Conservation (phyloP, 2,113 vertebrate species). For the Albula glossodonta region DNA sequence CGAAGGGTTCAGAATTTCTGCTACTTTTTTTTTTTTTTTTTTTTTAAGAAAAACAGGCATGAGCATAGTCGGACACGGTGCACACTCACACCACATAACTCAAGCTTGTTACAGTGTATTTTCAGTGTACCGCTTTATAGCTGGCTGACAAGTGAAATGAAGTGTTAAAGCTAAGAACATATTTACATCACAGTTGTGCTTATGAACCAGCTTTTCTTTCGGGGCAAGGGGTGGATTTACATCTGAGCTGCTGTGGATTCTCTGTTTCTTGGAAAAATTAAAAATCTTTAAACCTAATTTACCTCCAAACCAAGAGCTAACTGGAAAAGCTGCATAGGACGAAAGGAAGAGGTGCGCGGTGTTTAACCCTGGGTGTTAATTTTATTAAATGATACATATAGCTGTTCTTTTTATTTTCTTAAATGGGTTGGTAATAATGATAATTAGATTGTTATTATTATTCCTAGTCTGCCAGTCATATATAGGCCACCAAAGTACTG, state of each 20-base stretch:
- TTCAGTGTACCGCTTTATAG: background rate
- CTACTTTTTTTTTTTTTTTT: background rate
- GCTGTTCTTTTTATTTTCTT: slow-evolving; percentile 38
- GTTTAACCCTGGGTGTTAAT: slow-evolving; percentile 43
- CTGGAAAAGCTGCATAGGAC: background rate
- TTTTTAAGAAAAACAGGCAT: background rate
- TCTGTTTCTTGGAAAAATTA: background rate
- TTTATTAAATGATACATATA: slow-evolving; percentile 51
- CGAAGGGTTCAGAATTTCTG: background rate
- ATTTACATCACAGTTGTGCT: slow-evolving; percentile 1
- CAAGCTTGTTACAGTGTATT: background rate
- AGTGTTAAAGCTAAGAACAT: background rate
- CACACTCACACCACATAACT: background rate
- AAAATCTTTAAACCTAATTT: background rate
- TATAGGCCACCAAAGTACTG: slow-evolving; percentile 38
- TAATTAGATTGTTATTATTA: slow-evolving; percentile 47
- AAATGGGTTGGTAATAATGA: slow-evolving; percentile 48
- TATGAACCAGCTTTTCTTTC: background rate
- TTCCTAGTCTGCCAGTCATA: slow-evolving; percentile 45
- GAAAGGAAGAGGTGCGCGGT: background rate
- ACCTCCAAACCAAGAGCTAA: slow-evolving; percentile 21
- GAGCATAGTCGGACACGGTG: background rate
- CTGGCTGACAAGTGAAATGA: background rate
- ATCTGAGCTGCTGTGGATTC: background rate
- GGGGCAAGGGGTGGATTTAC: background rate